Base-by-base conservation (phyloP, 2,888 invertebrate species). In the Coelogynopora nodosa region DNA sequence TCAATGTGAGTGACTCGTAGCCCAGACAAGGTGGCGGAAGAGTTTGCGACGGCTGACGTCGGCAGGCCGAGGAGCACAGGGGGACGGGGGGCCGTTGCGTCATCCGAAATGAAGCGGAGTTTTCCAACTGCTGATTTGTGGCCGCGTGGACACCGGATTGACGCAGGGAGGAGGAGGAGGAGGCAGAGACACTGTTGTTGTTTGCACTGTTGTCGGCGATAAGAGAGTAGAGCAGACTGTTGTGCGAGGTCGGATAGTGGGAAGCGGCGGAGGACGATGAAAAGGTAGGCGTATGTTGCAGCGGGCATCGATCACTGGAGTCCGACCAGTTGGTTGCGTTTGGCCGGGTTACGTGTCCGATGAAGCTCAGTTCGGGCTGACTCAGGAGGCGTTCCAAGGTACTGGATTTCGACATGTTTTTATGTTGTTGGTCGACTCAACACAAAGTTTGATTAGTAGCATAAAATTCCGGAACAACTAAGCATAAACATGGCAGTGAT, bases 291-390 rank as follows among this genome's bases (percentile, higher is more conserved):
- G 49, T 5, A 10, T 10, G 74, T n/a, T 10, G 74, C 5, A 2
- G 74, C 23, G 74, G 74, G 23, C 74, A 74, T 13, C 2, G 74
- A 74, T 74, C 74, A 2, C 18, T 2, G 2, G 74, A 23, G 27
- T 74, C 74, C 23, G 74, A 74, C 74, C 74, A 74, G 27, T 23
- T 5, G 5, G 74, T 10, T 13, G 74, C 74, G 74, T 23, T 74
- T n/a, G n/a, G n/a, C n/a, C n/a, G n/a, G 2, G 74, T 26, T 23
- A 74, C 18, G 23, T 74, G 74, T 23, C 74, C 74, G 5, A 74
- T 74, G 23, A 74, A 74, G 74, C 74, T 74, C 74, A 74, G 27
- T 26, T 74, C 74, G 74, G 74, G 74, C 27, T 74, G 74, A 26
- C 74, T 74, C 2, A 74, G 27, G 5, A 74, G 74, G 5, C 74